phyloP scores from a whole-genome alignment of 2,888 invertebrate species.

The Lochmaea crataegi region DNA sequence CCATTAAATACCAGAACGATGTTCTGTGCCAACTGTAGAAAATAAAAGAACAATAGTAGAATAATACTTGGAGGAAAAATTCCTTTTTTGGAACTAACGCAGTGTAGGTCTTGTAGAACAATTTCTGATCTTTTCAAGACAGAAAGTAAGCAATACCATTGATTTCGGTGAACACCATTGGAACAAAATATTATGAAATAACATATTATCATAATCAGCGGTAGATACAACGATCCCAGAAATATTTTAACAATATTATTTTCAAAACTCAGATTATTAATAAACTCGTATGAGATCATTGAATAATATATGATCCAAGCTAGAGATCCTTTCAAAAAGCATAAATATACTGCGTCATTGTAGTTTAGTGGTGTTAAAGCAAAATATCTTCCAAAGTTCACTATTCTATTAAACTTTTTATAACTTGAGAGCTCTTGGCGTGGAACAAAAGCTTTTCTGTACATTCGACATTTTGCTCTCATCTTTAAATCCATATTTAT shows the following conservation, averaged over 20 bases:
- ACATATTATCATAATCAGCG: neutral
- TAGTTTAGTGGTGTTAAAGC: neutral
- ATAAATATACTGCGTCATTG: neutral
- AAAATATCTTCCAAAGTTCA: neutral
- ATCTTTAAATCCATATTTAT: no score
- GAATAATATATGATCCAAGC: neutral
- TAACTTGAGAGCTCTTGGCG: no score
- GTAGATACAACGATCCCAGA: neutral
- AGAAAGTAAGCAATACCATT: neutral
- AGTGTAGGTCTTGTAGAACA: neutral
- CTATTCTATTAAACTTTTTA: neutral
- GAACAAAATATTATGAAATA: neutral
- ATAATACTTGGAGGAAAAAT: neutral
- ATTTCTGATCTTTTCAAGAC: neutral
- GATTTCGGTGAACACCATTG: neutral
- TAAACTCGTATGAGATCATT: neutral
- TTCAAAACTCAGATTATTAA: neutral
- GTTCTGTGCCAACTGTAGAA: neutral
- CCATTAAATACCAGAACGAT: neutral
- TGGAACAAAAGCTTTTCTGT: no score
- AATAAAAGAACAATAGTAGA: neutral
- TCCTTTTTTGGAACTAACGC: neutral
- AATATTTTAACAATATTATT: neutral
- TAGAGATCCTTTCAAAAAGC: neutral
- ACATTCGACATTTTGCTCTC: no score